Percentiles rank a stretch among this genome's conserved stretches.
phyloP scores from a whole-genome alignment of 2,113 vertebrate species.

The Pimephales promelas region DNA sequence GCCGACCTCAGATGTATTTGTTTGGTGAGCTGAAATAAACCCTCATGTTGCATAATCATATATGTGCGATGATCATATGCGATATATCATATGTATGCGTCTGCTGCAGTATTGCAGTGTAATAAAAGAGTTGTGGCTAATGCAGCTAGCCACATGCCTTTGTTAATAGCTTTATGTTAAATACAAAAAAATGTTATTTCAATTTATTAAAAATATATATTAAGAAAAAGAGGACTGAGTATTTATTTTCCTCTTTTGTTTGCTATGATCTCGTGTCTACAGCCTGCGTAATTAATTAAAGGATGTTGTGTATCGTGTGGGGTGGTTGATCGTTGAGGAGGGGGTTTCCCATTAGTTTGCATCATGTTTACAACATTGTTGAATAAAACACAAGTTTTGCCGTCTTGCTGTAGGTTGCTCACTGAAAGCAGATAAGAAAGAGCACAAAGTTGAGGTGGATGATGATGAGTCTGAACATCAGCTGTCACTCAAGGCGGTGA shows the following conservation, averaged over 20 bases:
- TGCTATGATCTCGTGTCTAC: too few species aligned
- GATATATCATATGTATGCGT: not conserved
- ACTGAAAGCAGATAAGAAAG: slow-evolving; percentile 74
- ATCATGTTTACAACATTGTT: not conserved
- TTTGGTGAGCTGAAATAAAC: slow-evolving; percentile 72
- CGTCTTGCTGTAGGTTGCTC: slow-evolving; percentile 69
- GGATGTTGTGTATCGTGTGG: not conserved
- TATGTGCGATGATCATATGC: not conserved
- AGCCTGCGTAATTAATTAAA: not conserved
- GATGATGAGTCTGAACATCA: slow-evolving; percentile 80
- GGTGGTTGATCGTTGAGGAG: not conserved
- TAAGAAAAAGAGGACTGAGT: not conserved
- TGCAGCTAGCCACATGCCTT: slow-evolving; percentile 32
- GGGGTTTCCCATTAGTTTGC: not conserved
- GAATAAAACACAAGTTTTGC: not conserved
- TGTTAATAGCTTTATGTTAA: slow-evolving; percentile 30
- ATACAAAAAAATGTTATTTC: not conserved
- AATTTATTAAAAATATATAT: not conserved
- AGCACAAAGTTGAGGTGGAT: slow-evolving; percentile 75
- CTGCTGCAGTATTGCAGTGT: not conserved
- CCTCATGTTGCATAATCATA: slow-evolving; percentile 24
- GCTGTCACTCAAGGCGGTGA: slow-evolving; percentile 80
- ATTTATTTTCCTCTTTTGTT: not conserved
- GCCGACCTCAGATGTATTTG: slow-evolving; percentile 79
- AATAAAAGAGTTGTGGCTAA: slow-evolving; percentile 20